Percentiles rank a stretch among this genome's conserved stretches.
Evolutionary conservation across 2,888 invertebrate species (phyloP).

Genomic region (Erynnis tages): DNA sequence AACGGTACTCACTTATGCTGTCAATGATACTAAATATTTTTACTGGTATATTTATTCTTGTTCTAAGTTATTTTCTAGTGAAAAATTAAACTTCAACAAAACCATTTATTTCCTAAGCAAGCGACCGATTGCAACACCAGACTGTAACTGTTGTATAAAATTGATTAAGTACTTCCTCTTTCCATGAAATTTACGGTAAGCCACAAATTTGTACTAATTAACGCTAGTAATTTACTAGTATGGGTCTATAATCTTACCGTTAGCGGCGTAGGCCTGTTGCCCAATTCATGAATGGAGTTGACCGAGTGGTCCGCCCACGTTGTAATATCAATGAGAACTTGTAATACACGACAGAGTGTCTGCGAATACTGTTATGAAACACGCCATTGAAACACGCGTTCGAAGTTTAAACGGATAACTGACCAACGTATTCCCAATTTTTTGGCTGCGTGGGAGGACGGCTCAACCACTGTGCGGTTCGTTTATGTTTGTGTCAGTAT

Average conservation of each 20-base stretch:
- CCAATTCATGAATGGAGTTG: slow-evolving; percentile 77
- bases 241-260: slow-evolving; percentile 56
- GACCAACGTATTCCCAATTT: too few species aligned
- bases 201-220: slow-evolving; percentile 68
- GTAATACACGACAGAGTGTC: slow-evolving; percentile 62
- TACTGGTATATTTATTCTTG: too few species aligned
- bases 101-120: neutral
- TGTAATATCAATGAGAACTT: slow-evolving; percentile 67
- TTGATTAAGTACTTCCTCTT: slow-evolving; percentile 52
- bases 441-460: slow-evolving; percentile 19
- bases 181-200: slow-evolving; percentile 57
- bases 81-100: neutral
- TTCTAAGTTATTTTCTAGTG: too few species aligned
- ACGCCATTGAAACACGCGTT: slow-evolving; percentile 56
- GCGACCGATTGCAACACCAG: slow-evolving; percentile 9
- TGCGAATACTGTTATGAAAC: slow-evolving; percentile 63
- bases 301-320: slow-evolving; percentile 64
- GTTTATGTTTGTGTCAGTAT: too few species aligned
- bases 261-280: slow-evolving; percentile 69
- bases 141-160: slow-evolving; percentile 34
- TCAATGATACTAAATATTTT: too few species aligned
- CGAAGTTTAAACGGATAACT: too few species aligned
- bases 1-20: too few species aligned
- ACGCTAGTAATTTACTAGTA: slow-evolving; percentile 61
- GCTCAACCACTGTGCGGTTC: too few species aligned